Evolutionary conservation across 2,113 vertebrate genomes (phyloP), one percentile per base, ranked within the genome.

Genomic region (Paramisgurnus dabryanus): DNA sequence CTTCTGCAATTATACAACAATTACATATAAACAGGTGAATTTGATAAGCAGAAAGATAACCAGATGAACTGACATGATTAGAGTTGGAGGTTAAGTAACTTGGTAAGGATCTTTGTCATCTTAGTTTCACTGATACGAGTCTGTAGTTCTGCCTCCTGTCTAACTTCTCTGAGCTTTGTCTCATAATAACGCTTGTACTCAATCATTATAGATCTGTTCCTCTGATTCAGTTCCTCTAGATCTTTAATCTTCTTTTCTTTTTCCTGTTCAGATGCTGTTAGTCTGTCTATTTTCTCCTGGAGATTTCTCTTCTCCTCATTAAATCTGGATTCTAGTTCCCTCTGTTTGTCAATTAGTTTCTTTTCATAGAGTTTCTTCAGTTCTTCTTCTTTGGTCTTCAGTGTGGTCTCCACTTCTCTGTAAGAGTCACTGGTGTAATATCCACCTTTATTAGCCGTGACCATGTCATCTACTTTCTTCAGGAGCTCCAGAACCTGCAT

Each of bases 371-470:
- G 5, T 17, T n/a, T 12, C 4, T 12, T 73, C 6, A 83, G 50
- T 47, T 71, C 8, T 0, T 12, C 41, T 76, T 85, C 79, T 50
- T 80, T 80, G 40, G 43, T 4, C 5, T 50, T 18, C 63, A 86
- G n/a, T 78, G 78, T 72, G 2, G 10, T 0, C 7, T 61, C 63
- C 43, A 77, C 71, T 6, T 82, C 0, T 12, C 57, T 0, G 22
- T 86, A 87, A 11, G 61, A 86, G 7, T 41, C 2, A 61, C 68
- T 87, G 49, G 83, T 80, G 78, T 85, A 89, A 50, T 6, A 75
- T 27, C 50, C 0, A 6, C 67, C 83, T 70, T 45, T 64, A 0
- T 86, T 87, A 18, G 6, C 40, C 0, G 0, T 5, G 5, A 86
- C 63, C 85, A 87, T 84, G 22, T 22, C 2, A 7, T 89, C 74